Evolutionary conservation across 2,797 vertebrate genomes (phyloP).

Genomic region (Hippopotamyrus pictus): DNA sequence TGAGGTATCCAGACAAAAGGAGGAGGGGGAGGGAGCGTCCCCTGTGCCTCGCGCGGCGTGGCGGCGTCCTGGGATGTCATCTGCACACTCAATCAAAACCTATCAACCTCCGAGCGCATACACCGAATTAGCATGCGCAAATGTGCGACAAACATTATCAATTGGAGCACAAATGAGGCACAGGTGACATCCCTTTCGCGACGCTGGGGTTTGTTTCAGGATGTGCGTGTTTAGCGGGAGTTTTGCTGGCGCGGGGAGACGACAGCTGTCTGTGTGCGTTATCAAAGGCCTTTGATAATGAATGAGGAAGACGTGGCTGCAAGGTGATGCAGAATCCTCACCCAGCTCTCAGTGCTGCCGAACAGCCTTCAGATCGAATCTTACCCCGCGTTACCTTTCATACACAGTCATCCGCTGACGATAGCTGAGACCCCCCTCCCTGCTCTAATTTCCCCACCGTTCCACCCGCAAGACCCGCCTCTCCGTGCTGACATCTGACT

Average conservation of each 20-base stretch:
- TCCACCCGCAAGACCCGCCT: background rate
- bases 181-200: background rate
- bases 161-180: background rate
- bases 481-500: background rate
- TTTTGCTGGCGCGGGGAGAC: background rate
- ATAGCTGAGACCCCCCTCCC: background rate
- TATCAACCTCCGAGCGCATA: background rate
- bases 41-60: background rate
- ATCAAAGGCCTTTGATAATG: slow-evolving; percentile 29
- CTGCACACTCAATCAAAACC: background rate
- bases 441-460: background rate
- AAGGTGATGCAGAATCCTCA: slow-evolving; percentile 6
- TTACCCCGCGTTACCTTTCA: slow-evolving; percentile 37
- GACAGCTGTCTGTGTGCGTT: slow-evolving; percentile 20
- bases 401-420: slow-evolving; percentile 33
- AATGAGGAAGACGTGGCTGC: slow-evolving; percentile 14
- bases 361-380: slow-evolving; percentile 37
- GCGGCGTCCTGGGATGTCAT: background rate
- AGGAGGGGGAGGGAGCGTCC: background rate
- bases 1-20: background rate
- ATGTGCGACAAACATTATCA: background rate
- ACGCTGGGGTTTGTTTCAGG: background rate
- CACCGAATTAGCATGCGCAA: background rate
- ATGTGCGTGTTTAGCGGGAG: background rate
- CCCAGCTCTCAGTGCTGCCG: slow-evolving; percentile 22